Base-by-base conservation (phyloP, 1,140 invertebrate species). In the Drosophila baimaii region DNA sequence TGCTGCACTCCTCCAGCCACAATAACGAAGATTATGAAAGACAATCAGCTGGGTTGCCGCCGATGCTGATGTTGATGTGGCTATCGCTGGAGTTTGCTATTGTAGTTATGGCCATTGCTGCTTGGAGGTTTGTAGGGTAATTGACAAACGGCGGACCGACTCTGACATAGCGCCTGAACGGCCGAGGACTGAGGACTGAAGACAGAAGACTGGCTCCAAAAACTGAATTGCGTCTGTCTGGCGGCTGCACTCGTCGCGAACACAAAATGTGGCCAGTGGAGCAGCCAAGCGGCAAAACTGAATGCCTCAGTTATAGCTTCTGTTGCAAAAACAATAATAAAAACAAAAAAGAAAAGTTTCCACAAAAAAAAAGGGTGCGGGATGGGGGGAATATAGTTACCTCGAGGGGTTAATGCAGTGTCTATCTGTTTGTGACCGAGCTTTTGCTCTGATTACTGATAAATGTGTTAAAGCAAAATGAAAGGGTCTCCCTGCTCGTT, bases 61-160 rank as follows among this genome's bases (percentile, higher is more conserved):
- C 66, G 37, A 70, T 56, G 49, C 51, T 56, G 57, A 47, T 29
- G 66, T 78, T 78, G 61, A 51, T 68, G 74, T 51, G 49, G 61
- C 65, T 57, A 59, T 63, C 46, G 49, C 25, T 41, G 55, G 41
- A 44, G 78, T 31, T 31, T 65, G 55, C 49, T 54, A 74, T 63
- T 70, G 62, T 54, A 47, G 46, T 43, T 29, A 43, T 51, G 23
- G 35, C 29, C 44, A 37, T 23, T 59, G 61, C 19, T 61, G 66
- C 55, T 61, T 82, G 77, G 83, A 79, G 84, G 84, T 88, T 88
- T 88, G 71, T 88, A 88, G 84, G 84, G 83, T 89, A 88, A 88
- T 88, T 88, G 83, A 89, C 83, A 79, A 75, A 76, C 62, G 72
- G 73, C 73, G 62, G 57, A 44, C 63, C 54, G 55, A 62, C 62